Evolutionary conservation across 2,888 invertebrate genomes (phyloP).

Genomic region (Papilio protenor): DNA sequence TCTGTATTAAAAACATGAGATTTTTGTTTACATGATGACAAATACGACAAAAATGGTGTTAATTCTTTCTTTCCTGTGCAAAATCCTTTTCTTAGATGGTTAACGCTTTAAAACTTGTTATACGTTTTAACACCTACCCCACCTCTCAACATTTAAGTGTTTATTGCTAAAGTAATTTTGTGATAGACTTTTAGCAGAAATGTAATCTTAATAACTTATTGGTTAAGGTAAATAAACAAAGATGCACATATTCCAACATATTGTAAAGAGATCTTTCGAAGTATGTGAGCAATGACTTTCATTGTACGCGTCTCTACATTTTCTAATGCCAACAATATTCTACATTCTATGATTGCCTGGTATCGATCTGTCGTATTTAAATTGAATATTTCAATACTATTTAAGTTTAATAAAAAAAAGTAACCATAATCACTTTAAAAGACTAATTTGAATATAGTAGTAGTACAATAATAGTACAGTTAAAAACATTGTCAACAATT

Average conservation of each 20-base stretch:
- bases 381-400: background rate
- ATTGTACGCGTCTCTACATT: background rate
- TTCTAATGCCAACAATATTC: background rate
- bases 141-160: background rate
- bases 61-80: background rate
- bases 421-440: too few species aligned
- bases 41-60: background rate
- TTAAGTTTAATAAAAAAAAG: too few species aligned
- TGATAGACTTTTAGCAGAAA: background rate
- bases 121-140: background rate
- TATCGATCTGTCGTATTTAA: background rate
- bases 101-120: background rate
- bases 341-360: background rate
- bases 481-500: constrained; percentile 9
- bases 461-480: background rate
- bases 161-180: background rate
- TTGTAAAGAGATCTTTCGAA: background rate
- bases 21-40: background rate
- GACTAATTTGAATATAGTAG: too few species aligned
- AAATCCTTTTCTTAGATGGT: constrained; percentile 5
- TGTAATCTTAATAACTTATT: background rate
- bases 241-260: background rate
- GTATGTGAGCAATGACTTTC: background rate
- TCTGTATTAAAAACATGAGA: background rate
- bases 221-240: background rate